Evolutionary conservation across 2,797 vertebrate genomes (phyloP), one percentile per base, ranked within the genome.

Genomic region (Rhinophrynus dorsalis): DNA sequence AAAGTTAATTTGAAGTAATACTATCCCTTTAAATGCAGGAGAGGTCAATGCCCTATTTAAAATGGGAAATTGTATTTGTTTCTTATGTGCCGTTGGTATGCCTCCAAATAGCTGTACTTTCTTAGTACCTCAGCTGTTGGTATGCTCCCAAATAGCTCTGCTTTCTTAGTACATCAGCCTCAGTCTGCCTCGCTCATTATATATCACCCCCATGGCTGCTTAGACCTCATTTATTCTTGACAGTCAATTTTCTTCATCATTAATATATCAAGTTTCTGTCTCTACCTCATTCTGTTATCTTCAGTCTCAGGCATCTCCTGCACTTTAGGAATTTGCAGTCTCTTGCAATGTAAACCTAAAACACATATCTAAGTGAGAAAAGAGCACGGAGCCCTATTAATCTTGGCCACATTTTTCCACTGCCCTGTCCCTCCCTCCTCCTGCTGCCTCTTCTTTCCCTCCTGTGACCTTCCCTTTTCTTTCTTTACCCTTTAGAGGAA

Each of bases 401-500:
- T 48, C 20, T 11, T 3, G 24, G 3, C 12, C 45, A 21, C 2
- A 47, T 21, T 18, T 21, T 47, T 26, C 5, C 21, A 24, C 3
- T 6, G 21, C 40, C 15, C 6, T 42, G 45, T 23, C 45, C 20
- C 3, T 24, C 6, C 10, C 6, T 3, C 10, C 10, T 17, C 15
- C 15, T 6, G 1, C 17, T 1, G 18, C 26, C 26, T 50, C 13
- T 32, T 50, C 13, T 50, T 65, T 44, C 69, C 27, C 33, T 51
- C 69, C 45, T 65, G 27, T 66, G 35, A 52, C 48, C 38, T 33
- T 58, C 35, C 23, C 12, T 13, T 40, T 42, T 3, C 5, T 11
- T 20, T 56, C 68, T 45, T 71, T 38, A 57, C 51, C 21, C 26
- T 21, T 29, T 23, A 13, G 11, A 35, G 58, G 59, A 70, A 58